Evolutionary conservation across 2,797 vertebrate genomes (phyloP), one percentile per base, ranked within the genome.

Genomic region (Natrix natrix): DNA sequence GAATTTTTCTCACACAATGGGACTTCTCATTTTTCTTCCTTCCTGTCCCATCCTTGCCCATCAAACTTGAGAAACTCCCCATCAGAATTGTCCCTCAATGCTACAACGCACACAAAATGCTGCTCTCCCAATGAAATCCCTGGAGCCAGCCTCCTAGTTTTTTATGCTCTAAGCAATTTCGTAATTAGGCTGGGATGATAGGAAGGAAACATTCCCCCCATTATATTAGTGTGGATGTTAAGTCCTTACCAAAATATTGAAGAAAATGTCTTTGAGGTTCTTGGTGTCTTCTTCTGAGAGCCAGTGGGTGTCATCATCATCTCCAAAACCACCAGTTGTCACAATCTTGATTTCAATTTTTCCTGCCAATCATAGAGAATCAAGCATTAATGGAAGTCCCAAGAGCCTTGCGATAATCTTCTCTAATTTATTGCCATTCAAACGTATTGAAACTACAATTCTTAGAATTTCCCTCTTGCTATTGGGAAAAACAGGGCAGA

Each of bases 311-410:
- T 98, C 98, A 0, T 98, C 97, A 0, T 97, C 96, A 22, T 98
- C 97, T 74, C 99, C 98, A 94, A 98, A 94, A 86, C 98, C 98
- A 96, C 98, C 97, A 60, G 98, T 95, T 0, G 98, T 98, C 95
- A 99, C 97, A 83, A 99, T 99, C 97, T 99, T 99, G 94, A 99
- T 99, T 96, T 99, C 99, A 66, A 99, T 99, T 97, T 99, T 99
- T 94, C 99, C 99, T 99, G 93, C 24, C 37, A n/a, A 57, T 14
- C 8, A 90, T 1, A 14, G 16, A 24, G 5, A 74, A 87, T 28
- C 43, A 22, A 57, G 94, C 88, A 93, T 90, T 32, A 52, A 5
- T 1, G n/a, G 16, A 0, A 22, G 13, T 16, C 2, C 8, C 26
- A 13, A 20, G 48, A 16, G 28, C 20, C 12, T 22, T 8, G 11